Conservation (phyloP, 1,140 invertebrate species). For the Caenorhabditis inopinata region DNA sequence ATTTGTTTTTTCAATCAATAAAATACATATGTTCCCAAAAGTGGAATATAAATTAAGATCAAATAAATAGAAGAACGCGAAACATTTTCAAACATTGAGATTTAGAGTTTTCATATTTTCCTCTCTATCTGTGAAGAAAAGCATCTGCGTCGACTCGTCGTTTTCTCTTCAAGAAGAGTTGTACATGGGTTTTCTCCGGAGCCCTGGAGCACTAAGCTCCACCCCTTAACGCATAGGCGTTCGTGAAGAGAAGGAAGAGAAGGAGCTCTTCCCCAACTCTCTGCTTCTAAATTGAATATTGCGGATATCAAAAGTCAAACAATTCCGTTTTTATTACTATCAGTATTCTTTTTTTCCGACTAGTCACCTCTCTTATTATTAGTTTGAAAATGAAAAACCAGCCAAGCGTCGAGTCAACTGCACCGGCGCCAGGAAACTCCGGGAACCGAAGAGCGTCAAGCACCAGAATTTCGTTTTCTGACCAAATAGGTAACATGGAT, state of each 20-base stretch:
- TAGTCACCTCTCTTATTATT: neutral
- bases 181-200: conserved; percentile 4
- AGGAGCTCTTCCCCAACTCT: neutral
- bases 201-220: neutral
- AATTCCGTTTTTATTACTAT: neutral
- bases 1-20: neutral
- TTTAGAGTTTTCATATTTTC: conserved; percentile 13
- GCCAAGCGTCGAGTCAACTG: neutral
- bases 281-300: neutral
- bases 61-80: too few species aligned
- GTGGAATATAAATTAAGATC: too few species aligned
- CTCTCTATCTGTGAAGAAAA: neutral
- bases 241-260: neutral
- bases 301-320: neutral
- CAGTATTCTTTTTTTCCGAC: neutral
- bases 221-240: neutral
- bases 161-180: neutral
- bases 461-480: conserved; percentile 24
- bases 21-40: too few species aligned
- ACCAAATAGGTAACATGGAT: conserved; percentile 1
- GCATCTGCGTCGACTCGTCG: neutral
- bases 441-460: conserved; percentile 10
- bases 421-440: neutral
- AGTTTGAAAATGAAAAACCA: neutral
- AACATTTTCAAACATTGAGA: neutral